Evolutionary conservation across 2,888 invertebrate genomes (phyloP).

Genomic region (Opisthograptis luteolata): DNA sequence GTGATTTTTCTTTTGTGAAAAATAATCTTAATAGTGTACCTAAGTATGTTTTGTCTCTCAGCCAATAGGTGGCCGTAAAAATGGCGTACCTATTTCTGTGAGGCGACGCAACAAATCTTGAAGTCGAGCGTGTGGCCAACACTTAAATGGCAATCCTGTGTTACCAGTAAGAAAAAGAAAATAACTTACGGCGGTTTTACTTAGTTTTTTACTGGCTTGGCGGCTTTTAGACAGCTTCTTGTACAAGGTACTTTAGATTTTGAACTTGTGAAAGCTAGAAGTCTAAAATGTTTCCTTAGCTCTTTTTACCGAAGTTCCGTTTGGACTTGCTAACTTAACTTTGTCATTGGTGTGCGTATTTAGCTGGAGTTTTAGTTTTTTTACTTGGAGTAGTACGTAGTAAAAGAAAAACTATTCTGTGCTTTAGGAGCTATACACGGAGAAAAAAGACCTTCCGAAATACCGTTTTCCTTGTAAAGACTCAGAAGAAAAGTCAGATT

Average conservation of each 20-base stretch:
- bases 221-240: slow-evolving; percentile 15
- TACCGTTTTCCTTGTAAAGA: too few relatives aligned
- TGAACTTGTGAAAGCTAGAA: background rate
- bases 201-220: slow-evolving; percentile 23
- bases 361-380: too few relatives aligned
- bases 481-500: too few relatives aligned
- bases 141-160: slow-evolving; percentile 67
- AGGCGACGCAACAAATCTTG: slow-evolving; percentile 44
- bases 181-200: slow-evolving; percentile 44
- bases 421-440: too few relatives aligned
- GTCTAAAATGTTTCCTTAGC: background rate
- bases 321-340: too few relatives aligned
- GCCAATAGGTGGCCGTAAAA: slow-evolving; percentile 2
- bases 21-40: too few relatives aligned
- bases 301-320: too few relatives aligned
- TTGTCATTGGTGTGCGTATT: too few relatives aligned
- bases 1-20: too few relatives aligned
- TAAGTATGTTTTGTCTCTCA: background rate
- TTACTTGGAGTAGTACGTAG: too few relatives aligned
- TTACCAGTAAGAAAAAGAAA: slow-evolving; percentile 50
- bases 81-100: slow-evolving; percentile 1
- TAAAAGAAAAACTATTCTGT: too few relatives aligned
- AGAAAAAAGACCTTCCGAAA: too few relatives aligned
- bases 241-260: background rate
- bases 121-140: slow-evolving; percentile 51